Base-by-base conservation (phyloP, 1,140 invertebrate species). In the Lamellibrachia luymesi region DNA sequence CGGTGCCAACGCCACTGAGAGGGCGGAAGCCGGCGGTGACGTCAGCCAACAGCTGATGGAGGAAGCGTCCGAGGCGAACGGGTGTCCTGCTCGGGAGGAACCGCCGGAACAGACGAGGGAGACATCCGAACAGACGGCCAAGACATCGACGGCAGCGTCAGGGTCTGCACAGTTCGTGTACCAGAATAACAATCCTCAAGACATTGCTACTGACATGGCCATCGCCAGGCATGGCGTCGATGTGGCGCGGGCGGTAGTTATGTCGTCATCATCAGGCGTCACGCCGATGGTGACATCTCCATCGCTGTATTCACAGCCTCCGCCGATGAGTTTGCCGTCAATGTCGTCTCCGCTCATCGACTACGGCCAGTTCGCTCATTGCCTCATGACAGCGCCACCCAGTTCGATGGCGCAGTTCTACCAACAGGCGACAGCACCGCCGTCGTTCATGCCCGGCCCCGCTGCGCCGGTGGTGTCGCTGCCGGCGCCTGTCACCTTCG, bases 361-460 rank as follows among this genome's bases (percentile, higher is more conserved):
- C 64, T 80, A 80, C 64, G 17, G 17, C 64, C 64, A 80, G 64
- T 80, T 80, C 64, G 64, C 64, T 0, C 64, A 80, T 22, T 80
- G 64, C 64, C 64, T 80, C 64, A 80, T 80, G 64, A 64, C 92
- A 27, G 52, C 51, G 92, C 92, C 51, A 50, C 27, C 51, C 49
- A 49, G 51, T 25, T 52, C 49, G 17, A 92, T 64, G 49, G 51
- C 49, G n/a, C 38, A 52, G 51, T 52, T 38, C 27, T 64, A 52
- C 7, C 51, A 51, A 7, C 51, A 92, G 92, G 56, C 92, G 92
- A 92, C 92, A 92, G 92, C 92, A 52, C 92, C 38, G 92, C 51
- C 27, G n/a, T 64, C 92, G 51, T 51, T 64, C 51, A 52, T 52
- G 1, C 27, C 92, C 13, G 51, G 2, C 64, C 13, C 64, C 64